These are phyloP conservation scores for Chrysotoxum bicinctum DNA, from an alignment of 2,888 invertebrate genomes.

Conservation along the genomic window DNA sequence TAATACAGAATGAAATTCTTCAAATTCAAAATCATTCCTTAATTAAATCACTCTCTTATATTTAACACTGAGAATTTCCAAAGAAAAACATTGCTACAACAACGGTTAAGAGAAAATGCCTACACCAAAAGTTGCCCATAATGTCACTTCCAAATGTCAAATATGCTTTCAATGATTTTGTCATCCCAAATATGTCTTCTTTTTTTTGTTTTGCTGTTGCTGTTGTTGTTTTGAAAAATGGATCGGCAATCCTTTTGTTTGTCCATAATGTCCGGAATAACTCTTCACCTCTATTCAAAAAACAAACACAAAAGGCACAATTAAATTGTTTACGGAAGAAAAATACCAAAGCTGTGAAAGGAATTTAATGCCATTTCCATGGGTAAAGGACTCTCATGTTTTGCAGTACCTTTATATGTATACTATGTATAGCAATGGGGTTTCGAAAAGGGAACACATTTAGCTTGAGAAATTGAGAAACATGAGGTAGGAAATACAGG, in stretches of 20 bases:
- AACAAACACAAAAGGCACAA: slow-evolving; percentile 29
- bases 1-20: neutral
- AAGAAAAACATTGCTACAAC: neutral
- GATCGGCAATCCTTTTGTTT: slow-evolving; percentile 25
- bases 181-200: slow-evolving; percentile 1
- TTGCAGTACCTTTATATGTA: neutral
- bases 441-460: slow-evolving; percentile 11
- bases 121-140: neutral
- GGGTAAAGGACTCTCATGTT: slow-evolving; percentile 3
- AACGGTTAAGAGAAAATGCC: neutral
- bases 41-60: neutral
- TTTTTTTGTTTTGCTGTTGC: neutral
- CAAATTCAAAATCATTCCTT: neutral
- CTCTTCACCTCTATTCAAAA: slow-evolving; percentile 19
- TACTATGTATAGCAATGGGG: neutral
- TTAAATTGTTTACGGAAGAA: slow-evolving; percentile 42
- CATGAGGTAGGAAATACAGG: slow-evolving; percentile 43
- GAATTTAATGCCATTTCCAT: slow-evolving; percentile 33
- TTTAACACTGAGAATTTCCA: neutral
- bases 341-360: slow-evolving; percentile 45
- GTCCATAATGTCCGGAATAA: slow-evolving; percentile 34
- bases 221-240: neutral
- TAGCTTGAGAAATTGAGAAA: neutral
- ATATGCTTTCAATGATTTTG: neutral
- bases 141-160: slow-evolving; percentile 2